Evolutionary conservation across 2,113 vertebrate species (phyloP), one percentile per base, ranked within the genome.

Genomic region (Tangachromis dhanisi): DNA sequence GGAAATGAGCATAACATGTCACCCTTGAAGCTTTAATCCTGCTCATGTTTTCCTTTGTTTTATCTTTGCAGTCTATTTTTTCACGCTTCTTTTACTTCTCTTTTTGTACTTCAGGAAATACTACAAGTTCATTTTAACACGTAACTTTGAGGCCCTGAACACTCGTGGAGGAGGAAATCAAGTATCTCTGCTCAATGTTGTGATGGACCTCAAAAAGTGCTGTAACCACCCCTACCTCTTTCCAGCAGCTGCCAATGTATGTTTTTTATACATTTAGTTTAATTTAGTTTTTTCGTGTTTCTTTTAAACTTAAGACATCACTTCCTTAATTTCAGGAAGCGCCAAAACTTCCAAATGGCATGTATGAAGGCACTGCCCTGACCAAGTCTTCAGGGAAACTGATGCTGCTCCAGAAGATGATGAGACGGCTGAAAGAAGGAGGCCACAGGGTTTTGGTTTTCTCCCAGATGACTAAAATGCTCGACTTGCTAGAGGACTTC

Each of bases 381-480:
- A 99, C 98, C 90, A 97, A 98, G 95, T 96, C 98, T 21, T 98
- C 98, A 86, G 99, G 99, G 83, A 99, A 99, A 91, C 92, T 99
- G 80, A 83, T 97, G 94, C 96, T 99, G 89, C 96, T 99, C 11
- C 98, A 97, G 94, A 99, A 99, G 94, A 99, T 99, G 99, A 97
- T 99, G 87, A 98, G 96, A 91, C 99, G 97, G 91, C 96, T 99
- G 76, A 99, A 99, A 88, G 98, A 98, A 38, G 98, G 97, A 16
- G 98, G 98, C 29, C 98, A 99, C 94, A 97, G 98, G 47, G 98
- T 99, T 38, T 97, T 99, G 42, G 98, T 99, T 93, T 99, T 99
- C 95, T 99, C 98, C 59, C 98, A 99, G 97, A 99, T 99, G 99
- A 99, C 99, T 59, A 99, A 99, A 94, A 99, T 99, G 99, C 89